Conservation (phyloP, 1,140 invertebrate species). For the Penaeus vannamei region DNA sequence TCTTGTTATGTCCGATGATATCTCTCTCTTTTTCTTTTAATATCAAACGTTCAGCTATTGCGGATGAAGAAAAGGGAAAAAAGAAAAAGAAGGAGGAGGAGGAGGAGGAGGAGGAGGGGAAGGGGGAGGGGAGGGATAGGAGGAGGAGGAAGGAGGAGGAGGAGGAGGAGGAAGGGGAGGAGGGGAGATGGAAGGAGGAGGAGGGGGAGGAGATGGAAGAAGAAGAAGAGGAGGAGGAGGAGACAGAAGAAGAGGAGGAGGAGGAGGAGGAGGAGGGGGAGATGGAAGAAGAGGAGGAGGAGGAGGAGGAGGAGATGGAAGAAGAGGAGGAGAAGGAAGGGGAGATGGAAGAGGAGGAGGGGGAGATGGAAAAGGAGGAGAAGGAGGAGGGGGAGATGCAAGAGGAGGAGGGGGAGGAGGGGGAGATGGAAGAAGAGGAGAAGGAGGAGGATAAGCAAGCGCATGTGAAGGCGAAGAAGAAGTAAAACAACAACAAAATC, state of each 20-base stretch:
- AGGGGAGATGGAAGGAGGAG: no score
- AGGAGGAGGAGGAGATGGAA: constrained; percentile 21
- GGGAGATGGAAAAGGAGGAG: background rate
- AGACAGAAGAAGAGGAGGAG: background rate
- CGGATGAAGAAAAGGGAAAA: no score
- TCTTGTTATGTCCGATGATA: no score
- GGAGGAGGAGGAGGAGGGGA: no score
- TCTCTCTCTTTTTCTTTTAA: no score
- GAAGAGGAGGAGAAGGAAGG: constrained; percentile 4
- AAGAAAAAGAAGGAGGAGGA: no score
- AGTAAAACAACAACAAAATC: no score
- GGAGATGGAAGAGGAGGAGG: background rate
- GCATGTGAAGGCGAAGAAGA: no score
- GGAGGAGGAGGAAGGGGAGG: background rate
- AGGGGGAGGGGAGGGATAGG: no score
- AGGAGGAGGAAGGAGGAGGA: no score
- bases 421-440: background rate
- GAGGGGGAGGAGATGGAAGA: constrained; percentile 18
- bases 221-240: constrained; percentile 11
- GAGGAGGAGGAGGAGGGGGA: background rate
- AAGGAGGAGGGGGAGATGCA: no score
- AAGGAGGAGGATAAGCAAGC: background rate
- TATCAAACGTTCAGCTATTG: no score
- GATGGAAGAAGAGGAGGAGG: background rate
- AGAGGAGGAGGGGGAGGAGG: background rate